Percentiles rank a stretch among this genome's conserved stretches.
These are phyloP conservation scores for Platyscapa corneri DNA, from an alignment of 1,140 invertebrate genomes.

Conservation along the genomic window DNA sequence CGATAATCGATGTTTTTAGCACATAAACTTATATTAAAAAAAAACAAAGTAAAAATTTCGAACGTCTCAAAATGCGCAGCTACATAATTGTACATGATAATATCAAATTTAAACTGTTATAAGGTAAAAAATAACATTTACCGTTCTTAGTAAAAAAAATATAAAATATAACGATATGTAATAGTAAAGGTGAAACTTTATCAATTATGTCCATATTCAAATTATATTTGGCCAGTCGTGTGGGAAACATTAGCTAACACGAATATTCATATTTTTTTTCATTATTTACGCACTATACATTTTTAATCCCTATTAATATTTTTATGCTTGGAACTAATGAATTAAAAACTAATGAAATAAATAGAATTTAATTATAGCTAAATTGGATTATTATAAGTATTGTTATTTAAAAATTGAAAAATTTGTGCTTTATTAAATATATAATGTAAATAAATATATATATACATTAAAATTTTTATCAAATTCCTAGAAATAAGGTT, in stretches of 20 bases:
- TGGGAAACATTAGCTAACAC: not conserved
- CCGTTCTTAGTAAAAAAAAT: constrained; percentile 2
- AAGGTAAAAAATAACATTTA: not conserved
- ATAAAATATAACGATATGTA: not conserved
- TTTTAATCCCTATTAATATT: not conserved
- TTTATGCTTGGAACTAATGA: not conserved
- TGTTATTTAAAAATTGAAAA: not conserved
- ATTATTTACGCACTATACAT: not conserved
- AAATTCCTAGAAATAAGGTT: constrained; percentile 7
- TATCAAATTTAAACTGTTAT: constrained; percentile 54
- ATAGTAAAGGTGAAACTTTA: not conserved
- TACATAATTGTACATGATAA: constrained; percentile 70
- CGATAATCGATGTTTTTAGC: constrained; percentile 66
- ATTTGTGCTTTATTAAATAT: constrained; percentile 27
- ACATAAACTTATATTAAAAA: constrained; percentile 47
- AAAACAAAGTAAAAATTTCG: constrained; percentile 6
- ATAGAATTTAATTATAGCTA: not conserved
- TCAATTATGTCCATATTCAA: not conserved
- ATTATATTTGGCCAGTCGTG: not conserved
- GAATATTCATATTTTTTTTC: not conserved
- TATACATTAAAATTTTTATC: constrained; percentile 14
- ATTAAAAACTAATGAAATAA: not conserved
- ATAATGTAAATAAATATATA: constrained; percentile 24
- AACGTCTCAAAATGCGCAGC: constrained; percentile 65
- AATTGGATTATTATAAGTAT: not conserved